phyloP scores from a whole-genome alignment of 2,888 invertebrate species.

The Acanthacorydalis orientalis region DNA sequence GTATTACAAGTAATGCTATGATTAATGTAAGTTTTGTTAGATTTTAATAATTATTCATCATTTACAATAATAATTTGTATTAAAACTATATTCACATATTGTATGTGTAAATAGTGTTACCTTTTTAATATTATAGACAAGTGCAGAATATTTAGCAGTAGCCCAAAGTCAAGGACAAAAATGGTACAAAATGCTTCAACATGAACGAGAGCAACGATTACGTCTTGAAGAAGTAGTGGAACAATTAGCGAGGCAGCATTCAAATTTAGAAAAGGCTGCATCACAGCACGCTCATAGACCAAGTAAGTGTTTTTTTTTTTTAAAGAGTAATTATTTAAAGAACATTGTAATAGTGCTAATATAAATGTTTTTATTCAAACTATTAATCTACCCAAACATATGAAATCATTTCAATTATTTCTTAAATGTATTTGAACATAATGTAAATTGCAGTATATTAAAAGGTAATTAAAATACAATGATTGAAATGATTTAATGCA shows the following conservation, averaged over 20 bases:
- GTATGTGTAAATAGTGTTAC: slow-evolving; percentile 64
- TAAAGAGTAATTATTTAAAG: too few species aligned
- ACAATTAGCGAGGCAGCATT: slow-evolving; percentile 92
- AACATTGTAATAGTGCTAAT: too few species aligned
- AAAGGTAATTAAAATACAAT: too few species aligned
- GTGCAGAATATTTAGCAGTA: slow-evolving; percentile 78
- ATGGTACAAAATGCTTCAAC: slow-evolving; percentile 82
- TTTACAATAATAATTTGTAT: too few species aligned
- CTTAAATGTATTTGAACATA: too few species aligned
- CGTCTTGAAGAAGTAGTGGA: slow-evolving; percentile 93
- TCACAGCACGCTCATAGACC: slow-evolving; percentile 37
- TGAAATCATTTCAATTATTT: too few species aligned
- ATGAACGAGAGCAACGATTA: slow-evolving; percentile 87
- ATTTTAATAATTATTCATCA: too few species aligned
- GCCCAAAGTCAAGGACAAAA: slow-evolving; percentile 82
- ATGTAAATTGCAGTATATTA: too few species aligned
- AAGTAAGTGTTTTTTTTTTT: slow-evolving; percentile 20
- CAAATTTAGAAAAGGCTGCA: slow-evolving; percentile 85
- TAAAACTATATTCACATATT: not conserved
- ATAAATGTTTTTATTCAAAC: too few species aligned
- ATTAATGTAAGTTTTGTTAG: slow-evolving; percentile 60
- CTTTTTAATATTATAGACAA: slow-evolving; percentile 42
- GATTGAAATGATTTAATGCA: too few species aligned
- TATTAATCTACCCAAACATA: too few species aligned
- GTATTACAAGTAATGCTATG: slow-evolving; percentile 93